Conservation (phyloP, 92 coral and sea anemone species). For the Parazoanthus atlanticus region DNA sequence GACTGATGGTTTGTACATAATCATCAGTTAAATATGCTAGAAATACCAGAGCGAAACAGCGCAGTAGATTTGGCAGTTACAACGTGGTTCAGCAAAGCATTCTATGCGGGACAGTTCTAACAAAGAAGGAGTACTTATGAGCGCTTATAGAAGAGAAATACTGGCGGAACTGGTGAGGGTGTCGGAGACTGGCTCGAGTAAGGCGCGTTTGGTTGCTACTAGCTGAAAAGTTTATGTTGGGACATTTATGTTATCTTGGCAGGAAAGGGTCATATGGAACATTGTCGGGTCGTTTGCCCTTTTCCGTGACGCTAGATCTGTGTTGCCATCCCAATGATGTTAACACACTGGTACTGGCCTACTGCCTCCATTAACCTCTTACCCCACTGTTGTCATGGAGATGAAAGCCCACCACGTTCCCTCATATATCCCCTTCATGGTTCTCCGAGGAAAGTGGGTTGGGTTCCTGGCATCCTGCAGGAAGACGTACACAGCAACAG, state of each 20-base stretch:
- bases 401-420: slow-evolving; percentile 14
- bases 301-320: too few species aligned
- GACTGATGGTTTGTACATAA: too few species aligned
- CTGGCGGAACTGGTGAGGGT: not conserved
- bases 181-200: not conserved
- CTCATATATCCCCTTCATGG: slow-evolving; percentile 3
- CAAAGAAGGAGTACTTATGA: too few species aligned
- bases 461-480: not conserved
- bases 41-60: not conserved
- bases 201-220: not conserved
- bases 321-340: too few species aligned
- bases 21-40: not conserved
- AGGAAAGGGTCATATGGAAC: too few species aligned
- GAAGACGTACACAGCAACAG: not conserved
- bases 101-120: too few species aligned
- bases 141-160: not conserved
- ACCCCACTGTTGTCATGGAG: slow-evolving; percentile 30
- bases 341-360: too few species aligned
- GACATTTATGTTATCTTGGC: too few species aligned
- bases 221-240: too few species aligned
- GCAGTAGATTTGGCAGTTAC: not conserved
- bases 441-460: not conserved
- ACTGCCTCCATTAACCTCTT: not conserved
- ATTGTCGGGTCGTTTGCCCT: too few species aligned
- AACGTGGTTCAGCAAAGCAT: not conserved